Evolutionary conservation across 2,888 invertebrate species (phyloP).

Genomic region (Eulithis testata): DNA sequence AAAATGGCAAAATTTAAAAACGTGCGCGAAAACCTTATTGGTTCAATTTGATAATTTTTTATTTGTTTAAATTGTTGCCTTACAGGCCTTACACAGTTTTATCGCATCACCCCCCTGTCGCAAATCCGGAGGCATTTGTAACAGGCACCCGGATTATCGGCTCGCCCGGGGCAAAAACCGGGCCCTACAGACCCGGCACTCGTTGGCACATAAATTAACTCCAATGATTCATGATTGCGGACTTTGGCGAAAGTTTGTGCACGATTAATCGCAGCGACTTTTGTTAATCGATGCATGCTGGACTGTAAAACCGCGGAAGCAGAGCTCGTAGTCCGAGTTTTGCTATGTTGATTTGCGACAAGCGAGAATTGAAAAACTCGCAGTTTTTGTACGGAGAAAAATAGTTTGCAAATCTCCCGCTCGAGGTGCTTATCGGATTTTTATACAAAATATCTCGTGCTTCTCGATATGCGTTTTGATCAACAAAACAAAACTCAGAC

Average conservation of each 20-base stretch:
- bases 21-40: not conserved
- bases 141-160: constrained; percentile 64
- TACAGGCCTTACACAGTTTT: constrained; percentile 35
- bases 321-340: not conserved
- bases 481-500: no score
- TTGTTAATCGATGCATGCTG: constrained; percentile 53
- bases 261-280: constrained; percentile 71
- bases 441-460: no score
- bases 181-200: constrained; percentile 50
- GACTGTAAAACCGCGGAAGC: constrained; percentile 34
- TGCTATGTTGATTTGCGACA: no score
- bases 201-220: constrained; percentile 74
- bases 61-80: constrained; percentile 18
- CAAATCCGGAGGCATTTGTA: constrained; percentile 63
- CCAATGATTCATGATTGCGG: constrained; percentile 80
- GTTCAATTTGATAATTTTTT: constrained; percentile 1
- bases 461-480: no score
- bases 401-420: no score
- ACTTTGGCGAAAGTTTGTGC: constrained; percentile 70
- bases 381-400: no score
- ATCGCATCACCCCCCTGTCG: constrained; percentile 50
- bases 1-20: no score
- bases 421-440: no score
- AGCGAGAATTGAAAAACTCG: no score
- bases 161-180: constrained; percentile 63